These are phyloP conservation scores for Avahi laniger DNA, from an alignment of 2,797 vertebrate genomes.

Conservation along the genomic window DNA sequence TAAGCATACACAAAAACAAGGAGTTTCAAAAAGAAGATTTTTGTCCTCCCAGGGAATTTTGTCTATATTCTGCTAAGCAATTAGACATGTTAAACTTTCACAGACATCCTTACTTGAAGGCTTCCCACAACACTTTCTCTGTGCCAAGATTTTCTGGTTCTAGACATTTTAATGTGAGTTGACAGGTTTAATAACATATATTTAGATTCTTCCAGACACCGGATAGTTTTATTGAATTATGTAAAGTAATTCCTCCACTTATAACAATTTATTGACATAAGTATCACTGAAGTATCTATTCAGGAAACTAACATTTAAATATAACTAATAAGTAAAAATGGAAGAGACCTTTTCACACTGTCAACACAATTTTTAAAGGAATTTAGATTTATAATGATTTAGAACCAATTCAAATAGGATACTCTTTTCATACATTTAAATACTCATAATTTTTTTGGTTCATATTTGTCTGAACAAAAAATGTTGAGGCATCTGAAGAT, in stretches of 20 bases:
- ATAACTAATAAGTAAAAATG: background rate
- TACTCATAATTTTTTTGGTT: background rate
- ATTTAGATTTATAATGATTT: background rate
- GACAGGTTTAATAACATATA: background rate
- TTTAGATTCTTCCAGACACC: background rate
- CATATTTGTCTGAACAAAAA: background rate
- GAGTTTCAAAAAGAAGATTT: background rate
- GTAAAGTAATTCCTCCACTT: background rate
- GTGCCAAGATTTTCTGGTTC: background rate
- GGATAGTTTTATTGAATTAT: background rate
- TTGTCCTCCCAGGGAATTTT: background rate
- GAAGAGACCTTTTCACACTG: background rate
- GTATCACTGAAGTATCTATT: background rate
- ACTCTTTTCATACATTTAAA: conserved; percentile 15
- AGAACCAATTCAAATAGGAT: background rate
- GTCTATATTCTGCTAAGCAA: background rate
- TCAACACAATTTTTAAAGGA: background rate
- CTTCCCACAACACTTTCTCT: background rate
- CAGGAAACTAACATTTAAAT: background rate
- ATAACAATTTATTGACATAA: background rate
- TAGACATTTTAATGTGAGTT: background rate
- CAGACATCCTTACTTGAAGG: background rate
- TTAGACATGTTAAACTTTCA: background rate
- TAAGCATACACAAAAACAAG: background rate
- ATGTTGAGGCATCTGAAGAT: background rate